Evolutionary conservation across 1,140 invertebrate species (phyloP), one percentile per base, ranked within the genome.

Genomic region (Drosophila insularis): DNA sequence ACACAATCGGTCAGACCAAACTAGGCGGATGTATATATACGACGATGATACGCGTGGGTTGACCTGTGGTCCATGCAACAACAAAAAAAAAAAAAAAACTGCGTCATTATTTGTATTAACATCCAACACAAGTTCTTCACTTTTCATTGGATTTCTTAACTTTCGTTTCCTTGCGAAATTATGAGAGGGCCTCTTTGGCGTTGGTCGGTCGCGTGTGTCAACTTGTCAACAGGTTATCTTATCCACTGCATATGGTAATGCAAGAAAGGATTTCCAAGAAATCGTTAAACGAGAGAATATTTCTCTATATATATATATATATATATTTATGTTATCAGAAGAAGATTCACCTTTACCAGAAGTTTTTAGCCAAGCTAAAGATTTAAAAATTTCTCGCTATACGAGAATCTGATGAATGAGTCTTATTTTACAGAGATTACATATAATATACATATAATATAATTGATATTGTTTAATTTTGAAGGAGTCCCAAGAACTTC

Each of bases 71-170:
- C 35, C 8, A 17, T 37, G 14, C 31, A 59, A n/a, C n/a, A n/a
- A n/a, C n/a, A n/a, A n/a, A n/a, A n/a, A n/a, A n/a, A n/a, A n/a
- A 35, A 19, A 67, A 50, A 66, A 19, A 78, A 73, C 56, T 71
- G 75, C 71, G 67, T 81, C 75, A 81, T 66, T 71, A 69, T 65
- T 82, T 63, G 75, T 43, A 74, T 58, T 65, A 58, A 58, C 55
- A 11, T 2, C 7, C 8, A 35, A 35, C 1, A 35, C 37, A 6
- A 50, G 6, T 27, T 27, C 27, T 27, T 17, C 43, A 50, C 10
- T 17, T 50, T 50, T 19, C 23, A 19, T 19, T 19, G 8, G 5
- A 19, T n/a, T 21, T 43, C n/a, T 43, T 43, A 14, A 14, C 40
- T 43, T 43, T 46, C 43, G 13, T 46, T 46, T 19, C 43, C 17